A percentile compares a stretch with the other conserved stretches of the same genome.
These are phyloP conservation scores for Gryllus longicercus DNA, from an alignment of 2,888 invertebrate species.

Conservation along the genomic window DNA sequence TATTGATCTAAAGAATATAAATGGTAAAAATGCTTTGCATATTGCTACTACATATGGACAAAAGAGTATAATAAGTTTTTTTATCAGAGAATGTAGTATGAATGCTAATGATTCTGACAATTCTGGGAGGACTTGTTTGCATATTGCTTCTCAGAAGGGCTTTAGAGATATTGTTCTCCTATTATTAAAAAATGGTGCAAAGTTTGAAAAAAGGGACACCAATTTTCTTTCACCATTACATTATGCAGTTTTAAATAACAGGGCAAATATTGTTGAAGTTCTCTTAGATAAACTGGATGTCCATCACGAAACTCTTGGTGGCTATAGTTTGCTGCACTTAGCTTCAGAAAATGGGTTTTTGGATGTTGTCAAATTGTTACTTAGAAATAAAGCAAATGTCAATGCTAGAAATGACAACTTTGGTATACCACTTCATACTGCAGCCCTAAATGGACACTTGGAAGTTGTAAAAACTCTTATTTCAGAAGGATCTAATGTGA, in stretches of 20 bases:
- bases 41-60: too few relatives aligned
- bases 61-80: too few relatives aligned
- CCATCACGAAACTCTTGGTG: not conserved
- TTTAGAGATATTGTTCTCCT: not conserved
- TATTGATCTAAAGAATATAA: too few relatives aligned
- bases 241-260: not conserved
- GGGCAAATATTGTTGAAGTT: not conserved
- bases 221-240: conserved; percentile 18
- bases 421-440: conserved; percentile 36
- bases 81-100: not conserved
- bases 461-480: conserved; percentile 30
- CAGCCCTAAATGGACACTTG: conserved; percentile 29
- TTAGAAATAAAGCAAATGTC: conserved; percentile 35
- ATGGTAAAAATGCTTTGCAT: too few relatives aligned
- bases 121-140: not conserved
- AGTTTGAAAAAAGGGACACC: not conserved
- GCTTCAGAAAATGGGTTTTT: conserved; percentile 32
- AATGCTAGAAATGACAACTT: conserved; percentile 26
- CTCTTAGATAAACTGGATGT: not conserved
- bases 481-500: conserved; percentile 33
- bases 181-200: conserved; percentile 19
- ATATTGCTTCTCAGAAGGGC: conserved; percentile 20
- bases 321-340: conserved; percentile 33
- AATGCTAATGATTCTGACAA: not conserved
- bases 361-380: conserved; percentile 36